phyloP scores from a whole-genome alignment of 2,888 invertebrate species.

The Danaus chrysippus region DNA sequence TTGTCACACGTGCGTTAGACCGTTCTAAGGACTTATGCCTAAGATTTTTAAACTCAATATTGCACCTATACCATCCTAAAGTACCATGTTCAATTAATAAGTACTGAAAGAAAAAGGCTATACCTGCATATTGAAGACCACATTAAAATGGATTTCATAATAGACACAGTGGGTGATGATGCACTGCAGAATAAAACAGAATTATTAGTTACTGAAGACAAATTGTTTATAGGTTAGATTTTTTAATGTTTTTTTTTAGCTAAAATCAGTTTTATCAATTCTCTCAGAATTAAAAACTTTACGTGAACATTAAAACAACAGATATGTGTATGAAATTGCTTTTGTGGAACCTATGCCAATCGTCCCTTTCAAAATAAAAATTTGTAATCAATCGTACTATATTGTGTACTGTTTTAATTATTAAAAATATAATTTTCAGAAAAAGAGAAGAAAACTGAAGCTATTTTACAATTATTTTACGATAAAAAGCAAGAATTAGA shows the following conservation, averaged over 20 bases:
- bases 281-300: background rate
- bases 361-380: too few relatives aligned
- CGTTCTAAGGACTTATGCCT: too few relatives aligned
- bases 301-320: too few relatives aligned
- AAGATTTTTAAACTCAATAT: too few relatives aligned
- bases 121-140: background rate
- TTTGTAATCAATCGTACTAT: too few relatives aligned
- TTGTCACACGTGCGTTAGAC: too few relatives aligned
- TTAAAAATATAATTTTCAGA: conserved; percentile 43
- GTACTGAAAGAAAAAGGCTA: background rate
- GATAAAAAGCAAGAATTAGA: conserved; percentile 62
- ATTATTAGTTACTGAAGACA: conserved; percentile 50
- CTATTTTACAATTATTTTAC: conserved; percentile 56
- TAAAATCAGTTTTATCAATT: conserved; percentile 1
- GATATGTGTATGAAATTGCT: too few relatives aligned
- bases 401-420: too few relatives aligned
- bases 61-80: too few relatives aligned
- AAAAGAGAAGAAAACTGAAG: conserved; percentile 50
- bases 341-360: too few relatives aligned
- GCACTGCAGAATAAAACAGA: conserved; percentile 59
- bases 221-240: conserved; percentile 65
- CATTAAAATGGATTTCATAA: conserved; percentile 75
- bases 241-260: conserved; percentile 10
- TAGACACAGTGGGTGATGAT: conserved; percentile 77
- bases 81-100: too few relatives aligned